Base-by-base conservation (phyloP, 2,888 invertebrate genomes). In the Chrysolina haemoptera region DNA sequence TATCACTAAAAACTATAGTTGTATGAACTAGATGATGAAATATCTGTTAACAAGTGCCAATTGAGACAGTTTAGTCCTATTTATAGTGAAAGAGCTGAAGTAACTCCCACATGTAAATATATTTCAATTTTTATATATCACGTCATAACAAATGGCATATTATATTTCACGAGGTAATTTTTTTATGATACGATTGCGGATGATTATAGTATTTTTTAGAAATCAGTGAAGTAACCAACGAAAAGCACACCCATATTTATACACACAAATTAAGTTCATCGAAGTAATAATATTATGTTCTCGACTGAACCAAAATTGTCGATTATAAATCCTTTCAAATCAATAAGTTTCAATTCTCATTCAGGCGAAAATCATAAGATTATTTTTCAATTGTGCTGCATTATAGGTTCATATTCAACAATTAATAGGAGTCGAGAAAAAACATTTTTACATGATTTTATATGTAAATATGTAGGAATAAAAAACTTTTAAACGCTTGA, bases 191-290 rank as follows among this genome's bases (percentile, higher is more conserved):
- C 43, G 14, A 41, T 48, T 46, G 71, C 43, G 40, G 75, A 81
- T 82, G 82, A 79, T 82, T 82, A 82, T 82, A 81, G 82, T 82
- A 82, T 82, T 82, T 80, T 80, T 62, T 64, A 68, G 65, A 63
- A 77, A 48, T 59, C 70, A 76, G 72, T 63, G 62, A 70, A 62
- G 53, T 71, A 67, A 62, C 77, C 80, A 82, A 81, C 81, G 79
- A 82, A 76, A 69, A 79, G 80, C 81, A 82, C 82, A 79, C 73
- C 76, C 78, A 74, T 77, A 78, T 66, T 66, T 50, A 78, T 78
- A 82, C 80, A 82, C 80, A 82, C 81, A 78, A 77, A 68, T 71
- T 53, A 35, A 40, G 53, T 67, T 53, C 40, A 48, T 40, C 53
- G 66, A 50, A 27, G 27, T 50, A 35, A 66, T 27, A 59, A 66